Base-by-base conservation (phyloP, 2,888 invertebrate genomes). In the Acanthosepion pharaonis region DNA sequence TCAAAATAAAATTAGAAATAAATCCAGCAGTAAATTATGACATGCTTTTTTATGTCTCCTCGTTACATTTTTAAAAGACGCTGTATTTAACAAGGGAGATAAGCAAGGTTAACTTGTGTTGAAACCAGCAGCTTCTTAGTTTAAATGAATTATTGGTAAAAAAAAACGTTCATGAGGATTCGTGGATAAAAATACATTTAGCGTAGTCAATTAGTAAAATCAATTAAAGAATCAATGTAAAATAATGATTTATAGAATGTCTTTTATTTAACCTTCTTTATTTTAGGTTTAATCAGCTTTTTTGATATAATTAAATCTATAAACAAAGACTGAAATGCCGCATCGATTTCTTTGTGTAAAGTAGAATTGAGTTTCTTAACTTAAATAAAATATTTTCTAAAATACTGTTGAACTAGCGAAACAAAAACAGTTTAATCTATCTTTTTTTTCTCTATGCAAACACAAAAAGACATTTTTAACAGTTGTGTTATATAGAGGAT, bases 201-300 rank as follows among this genome's bases (percentile, higher is more conserved):
- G n/a, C n/a, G 78, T n/a, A 78, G 78, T n/a, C 78, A 78, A 78
- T 78, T 78, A 78, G 78, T 78, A 78, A 78, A 78, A 78, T 78
- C 78, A 33, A 78, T 78, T 78, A n/a, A n/a, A 15, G 8, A 33
- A 78, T 78, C 78, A 78, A 33, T 78, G 18, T 15, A 78, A 78
- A 11, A 15, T n/a, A 33, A n/a, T 8, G 78, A 78, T 78, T 78
- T 9, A 28, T 28, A 23, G 78, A 33, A 78, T n/a, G n/a, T 15
- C 15, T 78, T 78, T 78, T 15, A n/a, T 33, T n/a, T n/a, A 78
- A 78, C n/a, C 15, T 78, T n/a, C n/a, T 78, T 78, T 11, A n/a
- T 20, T n/a, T 33, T 18, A 11, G 23, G 18, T 11, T 33, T n/a
- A 11, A 78, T 78, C n/a, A 8, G n/a, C 33, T 78, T 78, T 78